Conservation (phyloP, 2,113 vertebrate genomes). For the Muscicapa adusta region DNA sequence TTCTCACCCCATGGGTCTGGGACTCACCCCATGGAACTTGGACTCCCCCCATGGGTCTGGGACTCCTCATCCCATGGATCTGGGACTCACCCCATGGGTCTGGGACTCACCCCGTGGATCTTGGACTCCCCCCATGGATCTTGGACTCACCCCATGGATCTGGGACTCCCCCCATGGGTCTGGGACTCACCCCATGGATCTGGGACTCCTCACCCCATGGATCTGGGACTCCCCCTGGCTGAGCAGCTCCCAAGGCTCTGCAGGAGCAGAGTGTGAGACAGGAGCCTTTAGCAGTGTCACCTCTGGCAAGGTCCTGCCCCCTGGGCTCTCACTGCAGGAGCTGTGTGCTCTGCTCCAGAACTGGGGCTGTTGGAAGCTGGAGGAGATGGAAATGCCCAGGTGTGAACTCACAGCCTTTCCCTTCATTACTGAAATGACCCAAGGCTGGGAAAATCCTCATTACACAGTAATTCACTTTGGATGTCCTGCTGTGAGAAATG, state of each 20-base stretch:
- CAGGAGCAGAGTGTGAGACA: background rate
- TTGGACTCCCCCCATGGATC: too few relatives aligned
- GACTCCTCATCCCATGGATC: rapidly evolving
- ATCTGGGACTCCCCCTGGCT: rapidly evolving
- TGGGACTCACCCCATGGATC: background rate
- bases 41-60: rapidly evolving
- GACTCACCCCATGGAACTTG: too few relatives aligned
- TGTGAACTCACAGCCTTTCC: background rate
- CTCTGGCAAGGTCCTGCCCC: background rate
- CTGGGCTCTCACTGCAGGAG: background rate
- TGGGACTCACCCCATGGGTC: background rate
- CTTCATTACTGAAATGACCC: background rate
- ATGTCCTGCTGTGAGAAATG: background rate
- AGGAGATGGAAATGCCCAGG: background rate
- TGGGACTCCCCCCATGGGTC: rapidly evolving
- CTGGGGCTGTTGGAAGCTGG: background rate
- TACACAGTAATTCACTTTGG: background rate
- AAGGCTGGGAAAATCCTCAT: background rate
- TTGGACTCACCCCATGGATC: too few relatives aligned
- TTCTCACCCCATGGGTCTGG: too few relatives aligned
- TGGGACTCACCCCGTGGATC: too few relatives aligned
- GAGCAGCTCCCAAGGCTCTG: background rate
- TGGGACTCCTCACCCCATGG: too few relatives aligned
- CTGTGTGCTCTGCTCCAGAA: rapidly evolving
- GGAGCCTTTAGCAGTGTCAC: background rate